Evolutionary conservation across 2,797 vertebrate species (phyloP).

Genomic region (Cyclopterus lumpus): DNA sequence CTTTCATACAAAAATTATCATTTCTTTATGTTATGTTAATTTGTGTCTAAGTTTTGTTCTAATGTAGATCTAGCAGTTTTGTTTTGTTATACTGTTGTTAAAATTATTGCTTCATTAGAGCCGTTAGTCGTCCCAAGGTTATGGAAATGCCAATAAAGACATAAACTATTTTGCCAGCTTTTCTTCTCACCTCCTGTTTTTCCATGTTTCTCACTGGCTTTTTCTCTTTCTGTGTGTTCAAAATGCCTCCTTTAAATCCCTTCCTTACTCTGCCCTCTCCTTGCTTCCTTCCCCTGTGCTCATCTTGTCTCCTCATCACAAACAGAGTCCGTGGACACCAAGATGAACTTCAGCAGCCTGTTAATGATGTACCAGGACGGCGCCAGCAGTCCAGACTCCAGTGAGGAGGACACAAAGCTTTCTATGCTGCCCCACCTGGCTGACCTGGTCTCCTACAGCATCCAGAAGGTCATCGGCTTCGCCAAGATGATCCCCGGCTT

Average conservation of each 20-base stretch:
- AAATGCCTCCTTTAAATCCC: background rate
- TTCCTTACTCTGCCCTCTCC: background rate
- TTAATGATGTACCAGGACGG: conserved; percentile 87
- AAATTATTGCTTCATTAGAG: background rate
- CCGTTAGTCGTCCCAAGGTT: background rate
- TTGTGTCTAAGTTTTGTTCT: background rate
- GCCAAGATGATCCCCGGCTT: conserved; percentile 99
- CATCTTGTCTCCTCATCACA: conserved; percentile 8
- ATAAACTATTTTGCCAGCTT: background rate
- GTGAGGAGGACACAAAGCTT: conserved; percentile 84
- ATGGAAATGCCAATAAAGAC: background rate
- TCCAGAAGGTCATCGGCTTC: conserved; percentile 98
- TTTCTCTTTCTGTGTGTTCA: conserved; percentile 3
- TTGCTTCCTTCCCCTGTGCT: background rate
- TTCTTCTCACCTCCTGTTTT: background rate
- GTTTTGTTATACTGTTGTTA: background rate
- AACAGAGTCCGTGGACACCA: conserved; percentile 82
- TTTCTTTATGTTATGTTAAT: background rate
- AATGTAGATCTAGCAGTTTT: background rate
- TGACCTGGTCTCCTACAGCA: conserved; percentile 98
- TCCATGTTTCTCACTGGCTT: background rate
- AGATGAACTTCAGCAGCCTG: conserved; percentile 86
- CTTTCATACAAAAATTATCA: background rate
- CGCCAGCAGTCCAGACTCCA: conserved; percentile 84
- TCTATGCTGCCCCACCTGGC: conserved; percentile 97